Evolutionary conservation across 2,113 vertebrate species (phyloP).

Genomic region (Arvicanthis niloticus): DNA sequence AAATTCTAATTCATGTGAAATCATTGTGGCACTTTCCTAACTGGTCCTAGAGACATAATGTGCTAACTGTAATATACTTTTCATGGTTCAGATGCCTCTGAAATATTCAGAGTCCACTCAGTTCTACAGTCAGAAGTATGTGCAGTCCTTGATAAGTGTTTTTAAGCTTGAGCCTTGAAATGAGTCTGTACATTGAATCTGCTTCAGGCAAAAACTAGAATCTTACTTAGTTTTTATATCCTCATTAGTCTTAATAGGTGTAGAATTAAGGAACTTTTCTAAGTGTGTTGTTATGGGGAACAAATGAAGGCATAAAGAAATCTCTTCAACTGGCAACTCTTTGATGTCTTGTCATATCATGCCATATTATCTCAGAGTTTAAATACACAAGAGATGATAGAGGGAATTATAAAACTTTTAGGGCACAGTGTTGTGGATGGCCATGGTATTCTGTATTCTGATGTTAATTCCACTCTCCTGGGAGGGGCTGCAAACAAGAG

Average conservation of each 20-base stretch:
- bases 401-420: neutral
- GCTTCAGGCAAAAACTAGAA: conserved; percentile 66
- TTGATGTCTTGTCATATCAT: neutral
- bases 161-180: conserved; percentile 55
- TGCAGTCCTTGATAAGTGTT: neutral
- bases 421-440: too few relatives aligned
- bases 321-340: neutral
- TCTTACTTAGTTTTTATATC: conserved; percentile 62
- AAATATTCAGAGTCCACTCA: neutral
- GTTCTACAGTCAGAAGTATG: neutral
- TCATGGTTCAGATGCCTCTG: neutral
- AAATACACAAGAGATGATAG: neutral
- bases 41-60: too few relatives aligned
- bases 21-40: neutral
- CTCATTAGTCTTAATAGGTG: conserved; percentile 69
- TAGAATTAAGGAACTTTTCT: conserved; percentile 61
- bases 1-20: neutral
- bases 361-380: too few relatives aligned
- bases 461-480: too few relatives aligned
- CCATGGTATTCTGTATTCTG: too few relatives aligned
- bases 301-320: conserved; percentile 61
- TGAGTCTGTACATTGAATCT: conserved; percentile 48
- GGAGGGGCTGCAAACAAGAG: too few relatives aligned
- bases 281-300: conserved; percentile 26
- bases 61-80: neutral